Evolutionary conservation across 2,888 invertebrate genomes (phyloP).

Genomic region (Xylota segnis): DNA sequence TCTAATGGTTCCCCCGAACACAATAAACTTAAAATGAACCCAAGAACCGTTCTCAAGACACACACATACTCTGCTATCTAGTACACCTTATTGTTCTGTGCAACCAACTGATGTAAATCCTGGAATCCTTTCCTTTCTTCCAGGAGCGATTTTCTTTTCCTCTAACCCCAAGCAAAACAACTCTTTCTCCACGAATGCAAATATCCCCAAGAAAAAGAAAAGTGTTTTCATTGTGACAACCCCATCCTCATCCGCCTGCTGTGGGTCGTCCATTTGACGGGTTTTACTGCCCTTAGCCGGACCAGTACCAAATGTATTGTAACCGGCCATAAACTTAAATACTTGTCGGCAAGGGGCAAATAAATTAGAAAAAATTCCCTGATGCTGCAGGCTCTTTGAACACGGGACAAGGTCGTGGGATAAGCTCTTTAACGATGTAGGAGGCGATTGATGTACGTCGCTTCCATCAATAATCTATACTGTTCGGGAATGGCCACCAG

Average conservation of each 20-base stretch:
- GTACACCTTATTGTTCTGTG: conserved; percentile 25
- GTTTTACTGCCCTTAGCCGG: conserved; percentile 31
- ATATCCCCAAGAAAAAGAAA: conserved; percentile 28
- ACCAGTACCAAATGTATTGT: conserved; percentile 27
- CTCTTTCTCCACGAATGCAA: conserved; percentile 46
- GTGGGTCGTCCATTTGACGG: conserved; percentile 15
- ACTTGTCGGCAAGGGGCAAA: conserved; percentile 32
- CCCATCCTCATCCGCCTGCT: not conserved
- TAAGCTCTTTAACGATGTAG: conserved; percentile 30
- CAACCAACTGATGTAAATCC: conserved; percentile 25
- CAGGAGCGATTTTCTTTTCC: not conserved
- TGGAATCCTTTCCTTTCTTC: conserved; percentile 19
- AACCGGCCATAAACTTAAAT: conserved; percentile 40
- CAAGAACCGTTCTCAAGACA: conserved; percentile 10
- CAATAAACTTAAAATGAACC: conserved; percentile 50
- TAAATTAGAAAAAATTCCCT: conserved; percentile 17
- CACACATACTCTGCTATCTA: not conserved
- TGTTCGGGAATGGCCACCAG: conserved; percentile 1
- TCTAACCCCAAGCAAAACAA: not conserved
- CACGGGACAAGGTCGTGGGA: conserved; percentile 21
- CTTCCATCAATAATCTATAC: conserved; percentile 41
- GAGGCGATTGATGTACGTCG: not conserved
- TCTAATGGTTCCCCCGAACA: conserved; percentile 49
- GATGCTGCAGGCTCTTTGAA: not conserved
- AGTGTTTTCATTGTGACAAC: conserved; percentile 18